Evolutionary conservation across 2,113 vertebrate genomes (phyloP).

Genomic region (Alosa alosa): DNA sequence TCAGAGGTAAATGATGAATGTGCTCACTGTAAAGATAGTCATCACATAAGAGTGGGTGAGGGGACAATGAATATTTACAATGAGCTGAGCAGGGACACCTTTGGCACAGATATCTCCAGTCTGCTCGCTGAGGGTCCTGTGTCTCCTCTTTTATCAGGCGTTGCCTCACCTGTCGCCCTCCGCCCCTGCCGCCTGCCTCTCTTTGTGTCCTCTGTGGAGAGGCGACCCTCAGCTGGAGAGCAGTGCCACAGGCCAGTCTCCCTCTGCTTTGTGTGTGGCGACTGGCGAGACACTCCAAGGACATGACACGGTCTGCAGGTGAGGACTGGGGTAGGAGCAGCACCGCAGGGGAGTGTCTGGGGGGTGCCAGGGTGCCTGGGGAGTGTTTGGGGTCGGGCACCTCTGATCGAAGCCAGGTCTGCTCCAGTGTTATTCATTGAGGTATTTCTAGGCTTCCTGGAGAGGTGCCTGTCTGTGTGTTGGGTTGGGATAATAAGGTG

Average conservation of each 20-base stretch:
- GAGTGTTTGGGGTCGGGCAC: neutral
- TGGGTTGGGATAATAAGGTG: neutral
- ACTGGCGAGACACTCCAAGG: conserved; percentile 63
- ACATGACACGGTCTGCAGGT: neutral
- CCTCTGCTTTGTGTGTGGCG: conserved; percentile 64
- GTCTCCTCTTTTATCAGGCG: neutral
- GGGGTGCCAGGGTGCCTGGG: neutral
- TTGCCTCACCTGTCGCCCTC: neutral
- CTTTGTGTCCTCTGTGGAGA: conserved; percentile 57
- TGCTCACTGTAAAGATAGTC: neutral
- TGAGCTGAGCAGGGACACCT: neutral
- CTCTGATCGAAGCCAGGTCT: neutral
- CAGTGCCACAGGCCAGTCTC: conserved; percentile 62
- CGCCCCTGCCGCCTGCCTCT: conserved; percentile 37
- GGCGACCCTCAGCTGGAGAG: conserved; percentile 73
- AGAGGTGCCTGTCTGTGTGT: neutral
- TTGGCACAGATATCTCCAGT: neutral
- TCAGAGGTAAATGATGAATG: neutral
- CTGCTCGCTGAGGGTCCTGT: neutral
- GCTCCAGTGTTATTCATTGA: neutral
- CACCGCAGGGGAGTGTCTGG: neutral
- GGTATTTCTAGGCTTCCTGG: neutral
- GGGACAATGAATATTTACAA: neutral
- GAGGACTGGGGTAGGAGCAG: neutral
- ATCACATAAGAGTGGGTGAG: neutral